Conservation (phyloP, 1,140 invertebrate species). For the Orchestia grillus region DNA sequence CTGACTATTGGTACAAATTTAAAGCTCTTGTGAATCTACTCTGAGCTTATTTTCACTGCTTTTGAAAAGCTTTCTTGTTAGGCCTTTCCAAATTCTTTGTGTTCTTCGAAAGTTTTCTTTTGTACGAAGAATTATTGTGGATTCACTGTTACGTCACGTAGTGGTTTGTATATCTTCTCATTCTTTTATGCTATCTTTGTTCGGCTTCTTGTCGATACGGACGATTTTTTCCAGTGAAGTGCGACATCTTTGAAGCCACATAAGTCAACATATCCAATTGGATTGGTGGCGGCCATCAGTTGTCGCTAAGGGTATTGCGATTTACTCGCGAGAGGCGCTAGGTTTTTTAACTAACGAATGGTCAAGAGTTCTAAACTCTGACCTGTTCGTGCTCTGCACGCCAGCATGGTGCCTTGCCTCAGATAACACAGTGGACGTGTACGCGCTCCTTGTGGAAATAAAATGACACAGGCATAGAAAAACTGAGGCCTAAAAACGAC, state of each 20-base stretch:
- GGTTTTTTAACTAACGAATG: background rate
- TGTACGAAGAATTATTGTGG: background rate
- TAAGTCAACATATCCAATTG: background rate
- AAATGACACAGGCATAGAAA: background rate
- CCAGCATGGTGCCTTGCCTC: too few relatives aligned
- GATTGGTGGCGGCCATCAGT: background rate
- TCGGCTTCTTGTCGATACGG: background rate
- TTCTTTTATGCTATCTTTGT: background rate
- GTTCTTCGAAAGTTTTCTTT: too few relatives aligned
- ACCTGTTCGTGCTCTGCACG: background rate
- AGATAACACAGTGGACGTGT: background rate
- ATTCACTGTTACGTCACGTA: background rate
- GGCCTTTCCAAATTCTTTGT: too few relatives aligned
- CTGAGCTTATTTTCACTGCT: too few relatives aligned
- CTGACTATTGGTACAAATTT: too few relatives aligned
- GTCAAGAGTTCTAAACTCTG: background rate
- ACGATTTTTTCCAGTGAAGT: background rate
- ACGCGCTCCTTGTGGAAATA: background rate
- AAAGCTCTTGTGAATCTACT: too few relatives aligned
- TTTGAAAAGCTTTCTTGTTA: too few relatives aligned
- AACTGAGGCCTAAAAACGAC: background rate
- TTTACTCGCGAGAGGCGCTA: background rate
- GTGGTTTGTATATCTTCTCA: background rate
- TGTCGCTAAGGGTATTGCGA: background rate
- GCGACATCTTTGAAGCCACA: background rate